phyloP scores from a whole-genome alignment of 2,797 vertebrate genomes.

The Lacerta bilineata region DNA sequence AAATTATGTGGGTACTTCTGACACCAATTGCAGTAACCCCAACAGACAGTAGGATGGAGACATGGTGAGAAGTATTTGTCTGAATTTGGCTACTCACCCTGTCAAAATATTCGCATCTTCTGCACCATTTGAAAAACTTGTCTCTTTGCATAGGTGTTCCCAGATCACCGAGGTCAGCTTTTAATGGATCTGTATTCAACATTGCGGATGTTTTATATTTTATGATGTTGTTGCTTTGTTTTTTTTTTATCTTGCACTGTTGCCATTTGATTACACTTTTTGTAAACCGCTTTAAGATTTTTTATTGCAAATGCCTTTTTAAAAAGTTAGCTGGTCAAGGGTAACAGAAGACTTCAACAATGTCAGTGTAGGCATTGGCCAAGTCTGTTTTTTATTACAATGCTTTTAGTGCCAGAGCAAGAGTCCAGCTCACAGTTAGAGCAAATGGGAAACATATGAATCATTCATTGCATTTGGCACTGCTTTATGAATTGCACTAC shows the following conservation, averaged over 20 bases:
- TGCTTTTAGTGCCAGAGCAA: background rate
- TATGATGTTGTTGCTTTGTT: no score
- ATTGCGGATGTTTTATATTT: no score
- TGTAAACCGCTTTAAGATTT: no score
- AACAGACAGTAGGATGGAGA: background rate
- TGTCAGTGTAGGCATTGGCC: background rate
- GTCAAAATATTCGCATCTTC: background rate
- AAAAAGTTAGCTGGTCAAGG: background rate
- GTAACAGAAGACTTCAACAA: background rate
- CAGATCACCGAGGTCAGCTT: no score
- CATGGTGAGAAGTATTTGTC: background rate
- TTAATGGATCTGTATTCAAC: no score
- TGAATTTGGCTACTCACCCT: background rate
- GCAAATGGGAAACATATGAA: slow-evolving; percentile 32
- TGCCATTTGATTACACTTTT: no score
- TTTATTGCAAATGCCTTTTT: no score
- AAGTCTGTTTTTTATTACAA: background rate
- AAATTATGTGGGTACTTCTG: background rate
- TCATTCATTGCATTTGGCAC: slow-evolving; percentile 33
- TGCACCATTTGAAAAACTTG: no score
- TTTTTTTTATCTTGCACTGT: no score
- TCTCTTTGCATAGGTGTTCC: no score
- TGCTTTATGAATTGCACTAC: slow-evolving; percentile 45
- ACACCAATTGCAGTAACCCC: no score
- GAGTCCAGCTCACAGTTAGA: slow-evolving; percentile 32